phyloP scores from a whole-genome alignment of 2,113 vertebrate genomes.

The Theristicus caerulescens region DNA sequence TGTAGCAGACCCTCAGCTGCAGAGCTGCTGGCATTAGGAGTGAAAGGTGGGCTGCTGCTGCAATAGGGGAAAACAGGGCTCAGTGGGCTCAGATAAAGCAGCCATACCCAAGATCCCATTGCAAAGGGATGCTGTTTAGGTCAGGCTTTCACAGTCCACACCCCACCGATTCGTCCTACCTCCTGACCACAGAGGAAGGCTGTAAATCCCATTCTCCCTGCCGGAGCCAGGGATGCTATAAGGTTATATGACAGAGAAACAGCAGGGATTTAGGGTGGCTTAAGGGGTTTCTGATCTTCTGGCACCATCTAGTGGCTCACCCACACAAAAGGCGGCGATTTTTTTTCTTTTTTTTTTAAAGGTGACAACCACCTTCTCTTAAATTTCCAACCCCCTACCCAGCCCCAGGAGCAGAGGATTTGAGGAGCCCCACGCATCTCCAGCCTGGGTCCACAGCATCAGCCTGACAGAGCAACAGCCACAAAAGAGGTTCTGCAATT shows the following conservation, averaged over 20 bases:
- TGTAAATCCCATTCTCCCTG: neutral
- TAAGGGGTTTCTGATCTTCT: neutral
- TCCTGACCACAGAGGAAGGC: neutral
- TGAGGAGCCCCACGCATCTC: neutral
- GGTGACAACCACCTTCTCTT: neutral
- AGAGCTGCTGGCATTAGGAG: neutral
- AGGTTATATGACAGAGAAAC: neutral
- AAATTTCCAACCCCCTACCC: neutral
- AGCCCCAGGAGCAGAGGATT: neutral
- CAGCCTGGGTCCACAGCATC: neutral
- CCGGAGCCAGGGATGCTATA: neutral
- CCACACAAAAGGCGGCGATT: neutral
- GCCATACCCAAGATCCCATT: neutral
- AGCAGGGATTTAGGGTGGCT: neutral
- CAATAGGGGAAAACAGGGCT: fast-evolving
- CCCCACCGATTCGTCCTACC: neutral
- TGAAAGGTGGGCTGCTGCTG: neutral
- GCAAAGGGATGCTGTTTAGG: neutral
- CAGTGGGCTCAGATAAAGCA: neutral
- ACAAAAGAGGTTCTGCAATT: neutral
- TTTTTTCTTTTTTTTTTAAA: too few species aligned
- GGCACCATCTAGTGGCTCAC: conserved; percentile 39
- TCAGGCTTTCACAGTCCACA: neutral
- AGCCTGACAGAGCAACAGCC: neutral
- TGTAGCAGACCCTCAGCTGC: neutral